These are phyloP conservation scores for Stichodactyla mertensii DNA, from an alignment of 64 coral and sea anemone genomes.

Conservation along the genomic window DNA sequence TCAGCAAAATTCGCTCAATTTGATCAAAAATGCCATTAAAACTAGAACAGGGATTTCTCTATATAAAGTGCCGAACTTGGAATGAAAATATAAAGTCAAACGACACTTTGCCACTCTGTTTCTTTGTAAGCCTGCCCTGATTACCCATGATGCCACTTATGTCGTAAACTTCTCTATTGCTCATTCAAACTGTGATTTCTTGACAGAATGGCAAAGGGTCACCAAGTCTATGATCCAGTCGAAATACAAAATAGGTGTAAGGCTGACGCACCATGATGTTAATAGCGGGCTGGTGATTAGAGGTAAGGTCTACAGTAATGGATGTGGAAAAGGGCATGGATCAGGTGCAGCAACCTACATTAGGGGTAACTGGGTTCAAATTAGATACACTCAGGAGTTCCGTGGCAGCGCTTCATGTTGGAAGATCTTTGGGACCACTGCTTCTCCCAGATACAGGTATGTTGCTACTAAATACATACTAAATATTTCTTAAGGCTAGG, in stretches of 20 bases:
- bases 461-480: too few species aligned
- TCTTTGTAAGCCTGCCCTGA: too few species aligned
- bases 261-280: neutral
- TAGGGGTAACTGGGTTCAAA: constrained; percentile 50
- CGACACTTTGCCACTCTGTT: too few species aligned
- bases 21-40: too few species aligned
- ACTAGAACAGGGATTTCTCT: too few species aligned
- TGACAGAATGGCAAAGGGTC: constrained; percentile 44
- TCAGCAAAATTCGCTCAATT: too few species aligned
- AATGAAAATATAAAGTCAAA: too few species aligned
- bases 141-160: too few species aligned
- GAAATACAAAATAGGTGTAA: constrained; percentile 7
- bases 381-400: constrained; percentile 70
- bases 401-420: constrained; percentile 47
- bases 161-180: too few species aligned
- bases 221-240: constrained; percentile 24
- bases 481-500: too few species aligned
- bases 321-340: constrained; percentile 7
- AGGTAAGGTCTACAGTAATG: constrained; percentile 28
- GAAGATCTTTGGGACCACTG: constrained; percentile 58
- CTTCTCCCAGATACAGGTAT: neutral
- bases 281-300: constrained; percentile 29
- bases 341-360: constrained; percentile 35
- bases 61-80: too few species aligned
- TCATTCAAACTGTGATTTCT: neutral